Evolutionary conservation across 2,113 vertebrate species (phyloP).

Genomic region (Sander lucioperca): DNA sequence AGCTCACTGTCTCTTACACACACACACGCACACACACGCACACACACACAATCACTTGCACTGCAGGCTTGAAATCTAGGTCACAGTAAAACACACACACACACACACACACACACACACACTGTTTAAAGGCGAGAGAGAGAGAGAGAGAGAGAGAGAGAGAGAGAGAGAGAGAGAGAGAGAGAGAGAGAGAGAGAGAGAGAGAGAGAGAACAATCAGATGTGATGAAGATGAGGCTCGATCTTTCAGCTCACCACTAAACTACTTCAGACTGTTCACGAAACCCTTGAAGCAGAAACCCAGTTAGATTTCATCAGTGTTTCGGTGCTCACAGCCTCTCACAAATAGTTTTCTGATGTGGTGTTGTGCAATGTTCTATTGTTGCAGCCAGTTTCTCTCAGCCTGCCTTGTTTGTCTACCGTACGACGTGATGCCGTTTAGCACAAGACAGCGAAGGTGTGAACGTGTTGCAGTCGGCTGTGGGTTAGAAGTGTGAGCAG

Average conservation of each 20-base stretch:
- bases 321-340: slow-evolving; percentile 5
- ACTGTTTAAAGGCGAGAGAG: background rate
- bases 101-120: slow-evolving; percentile 41
- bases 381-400: slow-evolving; percentile 4
- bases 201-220: slow-evolving; percentile 53
- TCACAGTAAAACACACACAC: slow-evolving; percentile 57
- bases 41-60: slow-evolving; percentile 41
- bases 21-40: slow-evolving; percentile 9
- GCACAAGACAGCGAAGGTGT: slow-evolving; percentile 26
- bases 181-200: slow-evolving; percentile 30
- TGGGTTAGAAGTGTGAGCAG: slow-evolving; percentile 18
- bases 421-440: background rate
- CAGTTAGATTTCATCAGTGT: slow-evolving; percentile 15
- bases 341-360: background rate
- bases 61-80: slow-evolving; percentile 72
- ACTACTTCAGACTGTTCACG: slow-evolving; percentile 32
- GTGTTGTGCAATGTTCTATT: background rate
- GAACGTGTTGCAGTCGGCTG: slow-evolving; percentile 43
- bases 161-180: slow-evolving; percentile 10
- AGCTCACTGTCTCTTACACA: slow-evolving; percentile 40
- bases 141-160: slow-evolving; percentile 34
- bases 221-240: slow-evolving; percentile 59
- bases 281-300: slow-evolving; percentile 6
- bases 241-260: slow-evolving; percentile 50
- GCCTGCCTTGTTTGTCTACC: background rate